Evolutionary conservation across 2,797 vertebrate genomes (phyloP).

Genomic region (Melanotaenia boesemani): DNA sequence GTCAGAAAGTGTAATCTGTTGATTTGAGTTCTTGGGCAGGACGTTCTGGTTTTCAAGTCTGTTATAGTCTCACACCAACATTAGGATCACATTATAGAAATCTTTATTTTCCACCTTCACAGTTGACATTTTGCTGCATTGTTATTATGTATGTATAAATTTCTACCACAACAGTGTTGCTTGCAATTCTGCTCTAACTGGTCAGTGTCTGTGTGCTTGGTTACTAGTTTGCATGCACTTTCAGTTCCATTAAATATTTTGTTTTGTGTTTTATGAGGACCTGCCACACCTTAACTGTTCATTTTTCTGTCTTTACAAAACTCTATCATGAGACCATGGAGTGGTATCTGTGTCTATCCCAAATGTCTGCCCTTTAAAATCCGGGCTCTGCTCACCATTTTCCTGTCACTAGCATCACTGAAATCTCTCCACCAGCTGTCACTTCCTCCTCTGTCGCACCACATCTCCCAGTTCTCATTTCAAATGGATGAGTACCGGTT

Average conservation of each 20-base stretch:
- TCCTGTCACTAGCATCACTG: slow-evolving; percentile 24
- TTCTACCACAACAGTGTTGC: background rate
- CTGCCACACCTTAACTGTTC: too few relatives aligned
- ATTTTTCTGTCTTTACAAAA: slow-evolving; percentile 1
- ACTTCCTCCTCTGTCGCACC: slow-evolving; percentile 27
- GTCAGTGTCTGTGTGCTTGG: background rate
- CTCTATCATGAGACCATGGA: background rate
- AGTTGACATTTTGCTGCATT: background rate
- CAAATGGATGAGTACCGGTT: slow-evolving; percentile 61
- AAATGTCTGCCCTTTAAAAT: slow-evolving; percentile 17
- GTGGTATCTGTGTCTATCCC: slow-evolving; percentile 4
- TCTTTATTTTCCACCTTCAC: background rate
- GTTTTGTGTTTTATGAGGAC: too few relatives aligned
- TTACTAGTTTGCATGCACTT: background rate
- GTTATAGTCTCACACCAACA: background rate
- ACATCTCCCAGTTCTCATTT: slow-evolving; percentile 60
- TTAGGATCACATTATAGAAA: background rate
- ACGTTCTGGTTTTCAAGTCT: background rate
- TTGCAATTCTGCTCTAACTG: background rate
- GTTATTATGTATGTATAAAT: background rate
- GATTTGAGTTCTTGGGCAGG: background rate
- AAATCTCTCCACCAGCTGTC: slow-evolving; percentile 62
- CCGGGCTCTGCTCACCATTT: slow-evolving; percentile 28
- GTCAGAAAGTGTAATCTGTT: background rate
- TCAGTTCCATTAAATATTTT: background rate